Evolutionary conservation across 2,888 invertebrate species (phyloP).

Genomic region (Drosophila subquinaria): DNA sequence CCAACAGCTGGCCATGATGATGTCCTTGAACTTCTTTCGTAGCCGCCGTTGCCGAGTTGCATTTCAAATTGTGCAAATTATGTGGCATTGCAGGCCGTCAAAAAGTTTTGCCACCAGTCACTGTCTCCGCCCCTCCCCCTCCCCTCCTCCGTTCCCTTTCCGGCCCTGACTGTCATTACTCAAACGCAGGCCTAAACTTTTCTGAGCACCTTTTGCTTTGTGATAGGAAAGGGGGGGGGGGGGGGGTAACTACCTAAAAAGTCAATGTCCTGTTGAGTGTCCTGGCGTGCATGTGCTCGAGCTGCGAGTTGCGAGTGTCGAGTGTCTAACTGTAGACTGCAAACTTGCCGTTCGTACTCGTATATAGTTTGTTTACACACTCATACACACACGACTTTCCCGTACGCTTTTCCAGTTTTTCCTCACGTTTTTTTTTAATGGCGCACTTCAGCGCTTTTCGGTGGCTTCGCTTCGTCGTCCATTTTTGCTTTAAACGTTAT

Average conservation of each 20-base stretch:
- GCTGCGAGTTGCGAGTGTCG: conserved; percentile 47
- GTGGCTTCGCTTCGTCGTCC: conserved; percentile 38
- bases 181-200: conserved; percentile 65
- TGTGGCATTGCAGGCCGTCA: conserved; percentile 63
- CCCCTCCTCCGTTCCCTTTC: neutral
- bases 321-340: conserved; percentile 46
- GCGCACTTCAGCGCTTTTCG: conserved; percentile 63
- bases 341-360: conserved; percentile 52
- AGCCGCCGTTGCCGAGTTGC: conserved; percentile 34
- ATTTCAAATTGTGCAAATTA: conserved; percentile 70
- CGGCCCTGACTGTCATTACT: conserved; percentile 52
- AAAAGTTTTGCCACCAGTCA: conserved; percentile 52
- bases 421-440: conserved; percentile 57
- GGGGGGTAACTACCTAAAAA: conserved; percentile 60
- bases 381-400: conserved; percentile 7
- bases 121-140: neutral
- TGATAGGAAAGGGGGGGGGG: conserved; percentile 17
- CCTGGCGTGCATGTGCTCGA: conserved; percentile 66
- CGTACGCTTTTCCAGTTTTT: conserved; percentile 10
- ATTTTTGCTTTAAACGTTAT: conserved; percentile 70
- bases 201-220: conserved; percentile 43
- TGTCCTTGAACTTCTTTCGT: conserved; percentile 64
- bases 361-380: conserved; percentile 65
- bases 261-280: conserved; percentile 73
- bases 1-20: conserved; percentile 55